A percentile compares a stretch with the other conserved stretches of the same genome.
Evolutionary conservation across 1,140 invertebrate genomes (phyloP).

Genomic region (Pseudomyrmex flavicornis): DNA sequence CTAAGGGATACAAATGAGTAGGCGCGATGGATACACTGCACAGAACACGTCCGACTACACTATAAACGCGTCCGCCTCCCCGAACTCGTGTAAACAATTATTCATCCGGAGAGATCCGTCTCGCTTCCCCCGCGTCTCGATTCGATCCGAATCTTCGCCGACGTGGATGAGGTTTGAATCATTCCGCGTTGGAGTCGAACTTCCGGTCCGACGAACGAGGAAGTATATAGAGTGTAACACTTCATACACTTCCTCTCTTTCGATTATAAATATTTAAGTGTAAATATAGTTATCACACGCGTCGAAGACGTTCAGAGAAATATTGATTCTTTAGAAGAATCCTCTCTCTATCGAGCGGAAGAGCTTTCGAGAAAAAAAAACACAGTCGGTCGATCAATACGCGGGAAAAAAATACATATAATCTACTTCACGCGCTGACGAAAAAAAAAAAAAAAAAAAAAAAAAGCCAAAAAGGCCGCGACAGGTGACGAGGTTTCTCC

Average conservation of each 20-base stretch:
- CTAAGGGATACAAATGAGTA: constrained; percentile 70
- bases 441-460: not conserved
- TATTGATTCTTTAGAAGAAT: too few relatives aligned
- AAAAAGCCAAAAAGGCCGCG: constrained; percentile 26
- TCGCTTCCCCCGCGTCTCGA: constrained; percentile 58
- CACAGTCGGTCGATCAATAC: not conserved
- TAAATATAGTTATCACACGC: not conserved
- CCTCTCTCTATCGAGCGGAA: too few relatives aligned
- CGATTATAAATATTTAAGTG: constrained; percentile 31
- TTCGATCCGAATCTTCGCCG: constrained; percentile 18
- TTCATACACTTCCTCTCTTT: constrained; percentile 33
- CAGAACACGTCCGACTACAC: constrained; percentile 65
- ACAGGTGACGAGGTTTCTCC: constrained; percentile 52
- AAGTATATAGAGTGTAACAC: constrained; percentile 28
- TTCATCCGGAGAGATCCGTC: constrained; percentile 61
- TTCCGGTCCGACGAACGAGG: constrained; percentile 54
- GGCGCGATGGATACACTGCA: constrained; percentile 71
- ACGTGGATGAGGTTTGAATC: constrained; percentile 42
- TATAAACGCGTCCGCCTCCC: constrained; percentile 66
- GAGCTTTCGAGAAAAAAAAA: not conserved
- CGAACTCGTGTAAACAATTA: constrained; percentile 71
- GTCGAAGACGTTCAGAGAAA: not conserved
- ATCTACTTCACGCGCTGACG: not conserved
- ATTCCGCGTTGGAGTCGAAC: constrained; percentile 24
- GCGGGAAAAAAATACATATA: not conserved